Evolutionary conservation across 1,140 invertebrate species (phyloP).

Genomic region (Reticulitermes speratus): DNA sequence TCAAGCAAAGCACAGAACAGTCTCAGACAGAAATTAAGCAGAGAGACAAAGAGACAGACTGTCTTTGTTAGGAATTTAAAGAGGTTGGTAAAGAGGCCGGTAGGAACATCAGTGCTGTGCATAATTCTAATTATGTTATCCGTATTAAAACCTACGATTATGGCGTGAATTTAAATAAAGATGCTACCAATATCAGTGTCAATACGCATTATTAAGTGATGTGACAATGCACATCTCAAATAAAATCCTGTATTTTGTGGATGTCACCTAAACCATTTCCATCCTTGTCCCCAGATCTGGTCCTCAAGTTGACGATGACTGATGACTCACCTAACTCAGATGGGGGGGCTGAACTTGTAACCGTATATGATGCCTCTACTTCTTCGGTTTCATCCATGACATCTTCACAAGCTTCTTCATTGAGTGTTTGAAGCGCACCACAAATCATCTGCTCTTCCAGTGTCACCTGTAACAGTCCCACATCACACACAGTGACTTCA

Average conservation of each 20-base stretch:
- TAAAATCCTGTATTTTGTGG: neutral
- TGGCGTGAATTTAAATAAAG: neutral
- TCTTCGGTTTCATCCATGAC: conserved; percentile 59
- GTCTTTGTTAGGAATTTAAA: no score
- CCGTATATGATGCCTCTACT: neutral
- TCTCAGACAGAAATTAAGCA: no score
- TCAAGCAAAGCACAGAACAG: no score
- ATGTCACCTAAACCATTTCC: neutral
- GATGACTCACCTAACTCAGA: conserved; percentile 31
- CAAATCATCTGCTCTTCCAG: conserved; percentile 93
- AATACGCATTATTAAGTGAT: neutral
- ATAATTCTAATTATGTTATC: neutral
- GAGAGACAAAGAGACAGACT: no score
- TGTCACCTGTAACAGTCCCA: conserved; percentile 66
- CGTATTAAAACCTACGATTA: neutral
- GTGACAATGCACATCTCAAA: neutral
- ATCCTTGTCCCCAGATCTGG: neutral
- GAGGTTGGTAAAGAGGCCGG: neutral
- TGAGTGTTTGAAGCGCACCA: conserved; percentile 85
- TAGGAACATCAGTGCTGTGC: neutral
- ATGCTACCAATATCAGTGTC: neutral
- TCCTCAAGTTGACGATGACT: conserved; percentile 19
- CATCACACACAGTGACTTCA: neutral
- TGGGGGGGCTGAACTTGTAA: neutral
- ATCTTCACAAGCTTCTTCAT: conserved; percentile 89